phyloP scores from a whole-genome alignment of 2,113 vertebrate genomes.

The Harpagus bidentatus region DNA sequence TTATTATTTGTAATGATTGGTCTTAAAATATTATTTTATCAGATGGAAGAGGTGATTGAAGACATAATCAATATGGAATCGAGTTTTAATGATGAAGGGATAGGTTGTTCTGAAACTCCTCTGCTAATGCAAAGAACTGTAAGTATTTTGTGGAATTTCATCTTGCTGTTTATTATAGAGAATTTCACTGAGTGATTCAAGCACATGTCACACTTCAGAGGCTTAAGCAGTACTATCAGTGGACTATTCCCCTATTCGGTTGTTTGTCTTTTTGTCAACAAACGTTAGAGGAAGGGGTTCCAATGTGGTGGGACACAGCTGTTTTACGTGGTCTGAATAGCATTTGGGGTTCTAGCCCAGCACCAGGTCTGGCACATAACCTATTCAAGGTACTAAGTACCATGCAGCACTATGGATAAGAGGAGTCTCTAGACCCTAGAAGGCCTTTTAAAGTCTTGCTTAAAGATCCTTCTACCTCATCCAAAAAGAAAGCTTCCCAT shows the following conservation, averaged over 20 bases:
- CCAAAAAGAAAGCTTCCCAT: background rate
- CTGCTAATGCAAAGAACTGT: constrained; percentile 90
- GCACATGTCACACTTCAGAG: background rate
- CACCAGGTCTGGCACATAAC: background rate
- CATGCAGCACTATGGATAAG: background rate
- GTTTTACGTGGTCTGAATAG: background rate
- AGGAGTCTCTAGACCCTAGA: background rate
- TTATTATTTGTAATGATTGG: background rate
- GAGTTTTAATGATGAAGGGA: constrained; percentile 88
- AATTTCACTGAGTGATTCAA: background rate
- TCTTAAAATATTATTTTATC: constrained; percentile 65
- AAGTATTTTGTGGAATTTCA: constrained; percentile 69
- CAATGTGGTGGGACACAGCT: background rate
- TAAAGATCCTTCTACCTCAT: background rate
- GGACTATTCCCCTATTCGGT: background rate
- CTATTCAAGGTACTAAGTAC: background rate
- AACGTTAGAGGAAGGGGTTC: background rate
- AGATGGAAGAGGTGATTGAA: constrained; percentile 94
- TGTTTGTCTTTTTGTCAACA: background rate
- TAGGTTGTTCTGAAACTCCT: constrained; percentile 84
- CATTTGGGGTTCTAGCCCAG: background rate
- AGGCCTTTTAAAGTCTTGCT: background rate
- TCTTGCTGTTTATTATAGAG: background rate
- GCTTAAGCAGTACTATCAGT: background rate
- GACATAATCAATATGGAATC: constrained; percentile 91